Evolutionary conservation across 1,140 invertebrate species (phyloP), one percentile per base, ranked within the genome.

Genomic region (Tribolium castaneum): DNA sequence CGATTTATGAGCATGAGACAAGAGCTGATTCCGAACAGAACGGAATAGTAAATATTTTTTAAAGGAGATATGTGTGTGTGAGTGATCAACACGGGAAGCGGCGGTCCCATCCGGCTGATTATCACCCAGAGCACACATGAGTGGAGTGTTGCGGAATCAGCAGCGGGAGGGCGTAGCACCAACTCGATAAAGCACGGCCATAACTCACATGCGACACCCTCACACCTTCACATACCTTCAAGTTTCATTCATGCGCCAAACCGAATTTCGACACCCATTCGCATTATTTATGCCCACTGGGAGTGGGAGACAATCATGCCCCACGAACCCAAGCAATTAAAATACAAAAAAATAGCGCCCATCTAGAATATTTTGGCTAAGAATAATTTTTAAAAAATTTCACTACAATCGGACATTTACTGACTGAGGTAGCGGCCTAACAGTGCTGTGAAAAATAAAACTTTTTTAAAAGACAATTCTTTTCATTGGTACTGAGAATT

Each of bases 91-190:
- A 77, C 25, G 70, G 70, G 70, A 70, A 77, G 70, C 39, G 9
- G 7, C 39, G 34, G 76, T 30, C 76, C 76, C 76, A 78, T 78
- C 76, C 76, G 70, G 76, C 72, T 78, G 80, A 82, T 82, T 82
- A 82, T 82, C 81, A 76, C 78, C 75, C 71, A 66, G 74, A 77
- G 79, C 80, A 79, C 80, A 82, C 82, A 82, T 79, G 82, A 82
- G 77, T 80, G 77, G 82, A 81, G 78, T 77, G 80, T 78, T 82
- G 82, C 80, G 75, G 82, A 81, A 80, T 82, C 82, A 82, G 82
- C 80, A 80, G 72, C 54, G 49, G 25, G 73, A 75, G 71, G 72
- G 78, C 76, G 76, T 59, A 77, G 74, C 75, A 50, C 75, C 45
- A 78, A 70, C 70, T 72, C 80, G 80, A 82, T 81, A 81, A 81